Base-by-base conservation (phyloP, 1,140 invertebrate species). In the Drosophila saltans region DNA sequence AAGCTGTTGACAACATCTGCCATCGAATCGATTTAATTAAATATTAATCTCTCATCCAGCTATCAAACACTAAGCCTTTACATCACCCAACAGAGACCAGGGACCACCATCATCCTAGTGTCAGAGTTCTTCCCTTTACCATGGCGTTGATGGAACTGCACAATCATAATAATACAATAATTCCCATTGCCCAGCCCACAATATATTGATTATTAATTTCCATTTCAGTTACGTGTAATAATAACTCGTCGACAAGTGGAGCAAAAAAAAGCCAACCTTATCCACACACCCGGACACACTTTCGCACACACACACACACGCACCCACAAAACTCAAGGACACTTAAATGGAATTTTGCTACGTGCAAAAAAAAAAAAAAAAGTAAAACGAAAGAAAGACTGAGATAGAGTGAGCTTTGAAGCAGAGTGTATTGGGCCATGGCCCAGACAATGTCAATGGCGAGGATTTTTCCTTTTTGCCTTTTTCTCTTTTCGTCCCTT, bases 181-280 rank as follows among this genome's bases (percentile, higher is more conserved):
- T 52, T 52, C 45, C 45, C 21, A 3, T 52, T 52, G 36, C 16
- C 66, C 16, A 43, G 36, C 56, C 65, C 10, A 52, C 57, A 39
- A n/a, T 56, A 64, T 76, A 76, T 76, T 76, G 74, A 76, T 76
- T 76, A 76, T 72, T 76, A 76, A 59, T 59, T 59, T 59, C 65
- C 56, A 76, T 76, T 72, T 72, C 33, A 48, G 60, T 55, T 65
- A 45, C 10, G 55, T 36, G 8, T 45, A 71, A 75, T 57, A 70
- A 75, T 57, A 75, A 58, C 56, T 58, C 56, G 30, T 21, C 33
- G 56, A 28, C 55, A 41, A 33, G 45, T 26, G 21, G 45, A 26
- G 45, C 8, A 4, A 52, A 52, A 9, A 52, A 5, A 52, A 52
- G 7, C 33, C 3, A 36, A 36, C 33, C 33, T 36, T 36, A 36